A percentile compares a stretch with the other conserved stretches of the same genome.
Conservation (phyloP, 2,797 vertebrate genomes). For the Pipistrellus kuhlii region DNA sequence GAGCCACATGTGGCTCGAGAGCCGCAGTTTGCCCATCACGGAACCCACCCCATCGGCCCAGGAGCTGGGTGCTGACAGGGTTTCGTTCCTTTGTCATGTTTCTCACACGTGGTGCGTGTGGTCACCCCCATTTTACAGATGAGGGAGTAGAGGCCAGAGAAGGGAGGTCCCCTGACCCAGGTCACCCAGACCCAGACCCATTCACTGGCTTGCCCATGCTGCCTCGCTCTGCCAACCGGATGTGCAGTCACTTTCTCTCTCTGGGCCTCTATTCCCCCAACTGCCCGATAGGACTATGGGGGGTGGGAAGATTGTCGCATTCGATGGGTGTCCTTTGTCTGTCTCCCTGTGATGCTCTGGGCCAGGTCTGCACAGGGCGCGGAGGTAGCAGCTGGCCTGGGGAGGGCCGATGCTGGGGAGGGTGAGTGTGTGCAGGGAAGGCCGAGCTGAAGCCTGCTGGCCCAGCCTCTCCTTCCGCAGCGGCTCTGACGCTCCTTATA, state of each 20-base stretch:
- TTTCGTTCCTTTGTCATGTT: background rate
- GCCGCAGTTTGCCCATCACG: too few relatives aligned
- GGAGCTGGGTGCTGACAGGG: background rate
- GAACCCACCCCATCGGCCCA: background rate
- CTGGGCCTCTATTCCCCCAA: background rate
- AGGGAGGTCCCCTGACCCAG: background rate
- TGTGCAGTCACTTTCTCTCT: background rate
- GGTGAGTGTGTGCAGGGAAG: fast-evolving
- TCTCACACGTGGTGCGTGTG: fast-evolving
- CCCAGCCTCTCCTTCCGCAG: conserved; percentile 90
- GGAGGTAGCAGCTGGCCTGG: background rate
- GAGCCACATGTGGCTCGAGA: too few relatives aligned
- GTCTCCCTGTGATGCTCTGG: background rate
- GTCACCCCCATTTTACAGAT: background rate
- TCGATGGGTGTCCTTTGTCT: background rate
- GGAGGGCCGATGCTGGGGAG: fast-evolving
- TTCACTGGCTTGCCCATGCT: fast-evolving
- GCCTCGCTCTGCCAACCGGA: background rate
- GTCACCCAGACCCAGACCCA: background rate
- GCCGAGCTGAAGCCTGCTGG: conserved; percentile 82
- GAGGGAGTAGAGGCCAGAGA: background rate
- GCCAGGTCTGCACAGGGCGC: fast-evolving
- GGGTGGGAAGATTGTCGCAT: background rate
- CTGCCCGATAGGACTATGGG: background rate
- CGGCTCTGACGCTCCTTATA: conserved; percentile 85